These are phyloP conservation scores for Furnarius figulus DNA, from an alignment of 2,113 vertebrate genomes.

Conservation along the genomic window DNA sequence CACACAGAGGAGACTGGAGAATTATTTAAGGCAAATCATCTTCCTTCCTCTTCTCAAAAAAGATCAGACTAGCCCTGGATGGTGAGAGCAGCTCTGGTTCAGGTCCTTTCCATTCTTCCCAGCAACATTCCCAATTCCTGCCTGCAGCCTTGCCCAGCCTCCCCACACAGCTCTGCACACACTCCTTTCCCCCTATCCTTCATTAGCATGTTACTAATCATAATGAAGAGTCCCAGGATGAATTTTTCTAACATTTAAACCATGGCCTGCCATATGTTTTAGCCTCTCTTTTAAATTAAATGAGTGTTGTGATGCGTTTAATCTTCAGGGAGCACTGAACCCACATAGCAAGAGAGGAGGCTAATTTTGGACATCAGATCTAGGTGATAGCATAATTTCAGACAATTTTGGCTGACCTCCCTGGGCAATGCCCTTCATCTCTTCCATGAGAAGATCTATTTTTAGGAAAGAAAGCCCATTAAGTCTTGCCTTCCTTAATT, in stretches of 20 bases:
- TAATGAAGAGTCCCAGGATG: not conserved
- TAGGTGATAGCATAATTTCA: conserved; percentile 26
- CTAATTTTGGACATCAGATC: conserved; percentile 48
- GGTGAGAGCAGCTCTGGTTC: not conserved
- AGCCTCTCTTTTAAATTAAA: conserved; percentile 21
- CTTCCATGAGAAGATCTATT: conserved; percentile 25
- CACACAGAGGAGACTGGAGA: conserved; percentile 40
- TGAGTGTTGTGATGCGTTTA: conserved; percentile 7
- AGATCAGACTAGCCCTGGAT: not conserved
- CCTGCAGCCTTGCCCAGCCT: not conserved
- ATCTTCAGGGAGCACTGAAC: conserved; percentile 39
- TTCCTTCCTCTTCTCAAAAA: conserved; percentile 32
- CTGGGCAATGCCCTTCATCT: conserved; percentile 45
- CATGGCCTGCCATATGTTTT: not conserved
- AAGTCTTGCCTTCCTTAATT: conserved; percentile 26
- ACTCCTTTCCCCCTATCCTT: not conserved
- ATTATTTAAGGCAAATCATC: conserved; percentile 53
- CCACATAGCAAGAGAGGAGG: not conserved
- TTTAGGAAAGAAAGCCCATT: conserved; percentile 42
- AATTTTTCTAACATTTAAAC: not conserved
- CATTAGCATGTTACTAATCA: not conserved
- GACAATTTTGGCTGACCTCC: conserved; percentile 39
- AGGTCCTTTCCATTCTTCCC: not conserved
- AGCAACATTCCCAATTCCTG: not conserved
- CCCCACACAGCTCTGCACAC: not conserved